Base-by-base conservation (phyloP, 2,888 invertebrate genomes). In the Nephrotoma flavescens region DNA sequence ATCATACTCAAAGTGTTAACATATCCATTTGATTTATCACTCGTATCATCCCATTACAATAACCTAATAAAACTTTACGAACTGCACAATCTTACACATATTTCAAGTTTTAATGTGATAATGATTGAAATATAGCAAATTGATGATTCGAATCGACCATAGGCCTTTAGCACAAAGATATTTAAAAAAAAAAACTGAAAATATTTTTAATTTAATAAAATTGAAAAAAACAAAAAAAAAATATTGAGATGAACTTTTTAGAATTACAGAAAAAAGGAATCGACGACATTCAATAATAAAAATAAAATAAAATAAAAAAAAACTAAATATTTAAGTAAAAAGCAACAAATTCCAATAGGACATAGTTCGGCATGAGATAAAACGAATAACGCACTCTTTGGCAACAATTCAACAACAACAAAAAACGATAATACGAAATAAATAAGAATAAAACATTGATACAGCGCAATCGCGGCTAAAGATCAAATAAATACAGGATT, bases 401-500 rank as follows among this genome's bases (percentile, higher is more conserved):
- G 57, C 42, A 86, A 52, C 52, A 86, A 52, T 52, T 52, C 45
- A 47, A 31, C 41, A 45, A 47, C 19, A 86, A 86, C 47, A 42
- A 86, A 86, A 41, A 57, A 52, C 41, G 7, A 31, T 57, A 41
- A 86, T 42, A 52, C 31, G 52, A 52, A 41, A 52, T 57, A 86
- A 86, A 57, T 41, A 57, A 52, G 57, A 86, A 41, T 57, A 52
- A 86, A 57, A 52, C 41, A 41, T 57, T 57, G 52, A 52, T 57
- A 41, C 41, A 86, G 52, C 86, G 52, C 52, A 41, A 19, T 86
- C 45, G 45, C 87, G 87, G 87, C 85, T 86, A 19, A 86, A 86
- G 86, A 87, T 87, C 87, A 87, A 87, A 87, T 86, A 83, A 87
- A 86, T 87, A 86, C 87, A 87, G 86, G 87, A 88, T 87, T 88